Evolutionary conservation across 2,888 invertebrate species (phyloP), one percentile per base, ranked within the genome.

Genomic region (Drosophila mayaguana): DNA sequence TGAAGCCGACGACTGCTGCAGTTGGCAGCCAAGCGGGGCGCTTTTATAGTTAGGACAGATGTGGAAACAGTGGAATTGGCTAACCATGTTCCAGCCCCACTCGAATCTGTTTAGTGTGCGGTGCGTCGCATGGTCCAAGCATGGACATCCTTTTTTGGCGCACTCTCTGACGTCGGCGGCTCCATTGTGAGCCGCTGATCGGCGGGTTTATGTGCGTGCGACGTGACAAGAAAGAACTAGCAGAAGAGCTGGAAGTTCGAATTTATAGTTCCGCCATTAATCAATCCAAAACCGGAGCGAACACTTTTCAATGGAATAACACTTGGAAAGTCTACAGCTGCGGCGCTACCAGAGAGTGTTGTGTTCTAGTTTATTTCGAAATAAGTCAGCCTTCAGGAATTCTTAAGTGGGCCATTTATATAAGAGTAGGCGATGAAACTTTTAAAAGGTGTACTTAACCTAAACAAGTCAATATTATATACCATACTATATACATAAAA

Each of bases 241-340:
- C 75, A 74, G 77, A 70, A 72, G 69, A 74, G 67, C 72, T 87
- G 78, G 56, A 78, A 67, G 63, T 59, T 67, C 51, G 36, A 73
- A 88, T 88, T 85, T 88, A 88, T 88, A 79, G 81, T 89, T 85
- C 79, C 76, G 77, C 75, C 88, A 89, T 88, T 79, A 89, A 89
- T 88, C 88, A 85, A 56, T 81, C 88, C 83, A 73, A 85, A 88
- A 80, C 72, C 81, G 75, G 68, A 75, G 63, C 72, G 72, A 66
- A 53, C 61, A 63, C 48, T 32, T 20, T 34, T 46, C 11, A 34
- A 40, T 46, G 20, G 40, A 48, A 45, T 45, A 11, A 7, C 16
- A 43, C 34, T 8, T 32, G 40, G 53, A n/a, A 34, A 48, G 25
- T 16, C 18, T 14, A 20, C 42, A 36, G 4, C 36, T 20, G 20